Base-by-base conservation (phyloP, 2,888 invertebrate species). In the Euzetes globulus region DNA sequence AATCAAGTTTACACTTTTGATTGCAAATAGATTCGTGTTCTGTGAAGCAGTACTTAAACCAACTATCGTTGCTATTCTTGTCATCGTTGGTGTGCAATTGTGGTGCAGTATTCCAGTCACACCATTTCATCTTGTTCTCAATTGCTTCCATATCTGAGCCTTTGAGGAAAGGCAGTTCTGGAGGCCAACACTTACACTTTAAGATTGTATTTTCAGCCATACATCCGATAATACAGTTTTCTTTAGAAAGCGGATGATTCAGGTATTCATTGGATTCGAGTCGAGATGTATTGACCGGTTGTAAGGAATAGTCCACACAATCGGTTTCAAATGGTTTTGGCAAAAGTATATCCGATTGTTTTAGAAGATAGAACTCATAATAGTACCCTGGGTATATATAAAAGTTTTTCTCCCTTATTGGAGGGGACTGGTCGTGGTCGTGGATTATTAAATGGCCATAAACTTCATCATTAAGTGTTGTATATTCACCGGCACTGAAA, bases 181-280 rank as follows among this genome's bases (percentile, higher is more conserved):
- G 75, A 45, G 75, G 75, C 75, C 75, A 75, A 50, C 75, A 75
- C 2, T 71, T 33, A n/a, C 75, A 75, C n/a, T 13, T 19, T 13
- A 22, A 11, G 9, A 75, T 47, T 5, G 73, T 75, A 1, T 73
- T 52, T 25, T 58, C 27, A 19, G 73, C 75, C 68, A 75, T 52
- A 63, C 75, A 75, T 11, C 72, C 58, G n/a, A 75, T 73, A 33
- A 68, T 41, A 25, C 75, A 75, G 37, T 63, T 47, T n/a, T 68
- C 71, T 22, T 58, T 75, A 9, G 73, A 73, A 1, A 75, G 55
- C 9, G 72, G 63, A 29, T 47, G 15, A 41, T 60, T 19, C 15
- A 74, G 63, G 41, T 65, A 55, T 63, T 52, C 29, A 17, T 55
- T 72, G 27, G 1, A 25, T 41, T 63, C 65, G n/a, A 13, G 19